phyloP scores from a whole-genome alignment of 2,113 vertebrate species.

The Pseudorectes ferrugineus region DNA sequence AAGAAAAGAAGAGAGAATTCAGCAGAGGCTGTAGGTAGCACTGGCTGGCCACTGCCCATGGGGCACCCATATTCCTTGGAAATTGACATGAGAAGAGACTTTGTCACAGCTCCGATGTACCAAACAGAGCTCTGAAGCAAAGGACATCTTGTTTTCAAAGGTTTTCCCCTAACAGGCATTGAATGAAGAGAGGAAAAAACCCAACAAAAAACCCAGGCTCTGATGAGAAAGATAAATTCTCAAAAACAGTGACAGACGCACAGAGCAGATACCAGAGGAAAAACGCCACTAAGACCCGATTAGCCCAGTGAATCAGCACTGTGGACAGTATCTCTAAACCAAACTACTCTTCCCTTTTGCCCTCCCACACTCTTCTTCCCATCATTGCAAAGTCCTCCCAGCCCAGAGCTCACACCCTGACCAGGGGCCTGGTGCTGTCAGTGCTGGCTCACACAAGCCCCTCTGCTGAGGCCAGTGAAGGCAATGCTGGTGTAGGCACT shows the following conservation, averaged over 20 bases:
- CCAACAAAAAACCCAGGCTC: not conserved
- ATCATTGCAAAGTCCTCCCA: not conserved
- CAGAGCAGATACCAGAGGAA: conserved; percentile 39
- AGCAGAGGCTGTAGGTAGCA: not conserved
- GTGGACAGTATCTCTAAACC: conserved; percentile 52
- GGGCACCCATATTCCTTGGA: not conserved
- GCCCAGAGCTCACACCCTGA: not conserved
- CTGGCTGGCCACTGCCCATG: not conserved
- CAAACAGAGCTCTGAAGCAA: not conserved
- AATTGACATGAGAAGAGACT: not conserved
- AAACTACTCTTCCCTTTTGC: not conserved
- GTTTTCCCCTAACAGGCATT: conserved; percentile 2
- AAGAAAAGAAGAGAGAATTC: not conserved
- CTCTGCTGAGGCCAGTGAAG: not conserved
- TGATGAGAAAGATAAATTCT: conserved; percentile 63
- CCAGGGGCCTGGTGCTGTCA: not conserved
- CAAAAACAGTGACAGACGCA: conserved; percentile 42
- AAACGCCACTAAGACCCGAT: conserved; percentile 45
- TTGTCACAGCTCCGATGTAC: not conserved
- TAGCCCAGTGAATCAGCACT: conserved; percentile 56
- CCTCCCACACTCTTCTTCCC: not conserved
- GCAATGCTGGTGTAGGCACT: not conserved
- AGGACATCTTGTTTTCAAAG: not conserved
- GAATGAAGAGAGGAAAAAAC: not conserved
- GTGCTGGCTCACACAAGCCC: not conserved